phyloP scores from a whole-genome alignment of 2,888 invertebrate genomes.

The Branchipolynoe longqiensis region DNA sequence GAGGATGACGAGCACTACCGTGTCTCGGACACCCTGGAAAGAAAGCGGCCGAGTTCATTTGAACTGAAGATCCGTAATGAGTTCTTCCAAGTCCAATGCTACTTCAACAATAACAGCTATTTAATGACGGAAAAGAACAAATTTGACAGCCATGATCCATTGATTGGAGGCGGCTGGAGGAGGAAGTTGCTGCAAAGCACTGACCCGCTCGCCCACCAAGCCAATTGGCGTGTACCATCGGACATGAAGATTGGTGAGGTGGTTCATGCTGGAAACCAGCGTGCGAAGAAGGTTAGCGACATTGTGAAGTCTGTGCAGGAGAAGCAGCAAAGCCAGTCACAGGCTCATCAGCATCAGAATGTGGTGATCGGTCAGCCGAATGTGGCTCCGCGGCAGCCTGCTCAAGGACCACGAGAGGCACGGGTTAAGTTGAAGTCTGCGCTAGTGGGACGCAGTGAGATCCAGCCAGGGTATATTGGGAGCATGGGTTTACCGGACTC shows the following conservation, averaged over 20 bases:
- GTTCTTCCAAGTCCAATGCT: conserved; percentile 59
- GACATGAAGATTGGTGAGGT: not conserved
- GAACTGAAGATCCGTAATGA: conserved; percentile 62
- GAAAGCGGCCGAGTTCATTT: conserved; percentile 36
- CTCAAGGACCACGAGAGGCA: not conserved
- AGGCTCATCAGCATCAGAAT: not conserved
- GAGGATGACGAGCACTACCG: conserved; percentile 33
- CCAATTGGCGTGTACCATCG: not conserved
- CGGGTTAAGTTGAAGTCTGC: too few relatives aligned
- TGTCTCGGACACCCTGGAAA: conserved; percentile 41
- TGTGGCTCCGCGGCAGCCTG: not conserved
- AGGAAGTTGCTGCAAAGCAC: not conserved
- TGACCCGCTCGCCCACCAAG: not conserved
- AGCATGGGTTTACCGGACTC: conserved; percentile 51
- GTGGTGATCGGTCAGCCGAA: not conserved
- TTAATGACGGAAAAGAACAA: not conserved
- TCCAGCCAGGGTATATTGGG: conserved; percentile 31
- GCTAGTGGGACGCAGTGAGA: not conserved
- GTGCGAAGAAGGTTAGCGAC: conserved; percentile 29
- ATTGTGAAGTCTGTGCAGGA: conserved; percentile 22
- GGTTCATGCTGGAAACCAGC: not conserved
- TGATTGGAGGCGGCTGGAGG: not conserved
- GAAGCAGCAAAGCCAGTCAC: not conserved
- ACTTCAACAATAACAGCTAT: conserved; percentile 18
- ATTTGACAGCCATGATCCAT: too few relatives aligned